These are phyloP conservation scores for Cotesia typhae DNA, from an alignment of 1,140 invertebrate genomes.

Conservation along the genomic window DNA sequence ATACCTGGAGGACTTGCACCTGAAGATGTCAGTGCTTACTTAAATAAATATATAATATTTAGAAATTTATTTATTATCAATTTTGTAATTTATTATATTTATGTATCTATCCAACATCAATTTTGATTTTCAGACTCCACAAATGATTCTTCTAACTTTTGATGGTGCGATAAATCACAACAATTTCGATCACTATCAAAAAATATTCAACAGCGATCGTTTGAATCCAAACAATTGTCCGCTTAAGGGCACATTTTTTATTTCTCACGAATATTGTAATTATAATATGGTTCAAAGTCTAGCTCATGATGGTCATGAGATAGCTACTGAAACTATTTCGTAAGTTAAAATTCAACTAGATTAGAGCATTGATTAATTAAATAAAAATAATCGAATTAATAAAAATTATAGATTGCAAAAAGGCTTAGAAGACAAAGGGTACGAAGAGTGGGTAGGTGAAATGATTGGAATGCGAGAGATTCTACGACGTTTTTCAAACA, in stretches of 20 bases:
- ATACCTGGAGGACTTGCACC: slow-evolving; percentile 84
- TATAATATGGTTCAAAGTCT: slow-evolving; percentile 91
- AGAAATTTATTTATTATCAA: not conserved
- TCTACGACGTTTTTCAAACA: slow-evolving; percentile 81
- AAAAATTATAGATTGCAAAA: slow-evolving; percentile 69
- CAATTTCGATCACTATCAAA: slow-evolving; percentile 88
- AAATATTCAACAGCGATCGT: slow-evolving; percentile 81
- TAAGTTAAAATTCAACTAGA: slow-evolving; percentile 60
- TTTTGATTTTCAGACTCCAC: slow-evolving; percentile 78
- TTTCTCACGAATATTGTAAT: slow-evolving; percentile 94
- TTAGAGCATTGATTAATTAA: too few species aligned
- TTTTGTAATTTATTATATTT: slow-evolving; percentile 4
- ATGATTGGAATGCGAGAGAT: slow-evolving; percentile 94
- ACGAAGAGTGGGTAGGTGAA: slow-evolving; percentile 91
- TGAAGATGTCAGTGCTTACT: slow-evolving; percentile 73
- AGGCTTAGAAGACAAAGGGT: slow-evolving; percentile 85
- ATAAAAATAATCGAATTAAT: slow-evolving; percentile 27
- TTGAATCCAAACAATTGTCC: slow-evolving; percentile 90
- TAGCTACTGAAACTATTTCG: slow-evolving; percentile 90
- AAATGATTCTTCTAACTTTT: slow-evolving; percentile 93
- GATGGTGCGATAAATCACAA: slow-evolving; percentile 93
- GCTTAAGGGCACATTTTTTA: slow-evolving; percentile 92
- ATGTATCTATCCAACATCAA: not conserved
- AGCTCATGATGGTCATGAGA: slow-evolving; percentile 90
- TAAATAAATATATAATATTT: too few species aligned